These are phyloP conservation scores for Tolmerus cingulatus DNA, from an alignment of 2,888 invertebrate species.

Conservation along the genomic window DNA sequence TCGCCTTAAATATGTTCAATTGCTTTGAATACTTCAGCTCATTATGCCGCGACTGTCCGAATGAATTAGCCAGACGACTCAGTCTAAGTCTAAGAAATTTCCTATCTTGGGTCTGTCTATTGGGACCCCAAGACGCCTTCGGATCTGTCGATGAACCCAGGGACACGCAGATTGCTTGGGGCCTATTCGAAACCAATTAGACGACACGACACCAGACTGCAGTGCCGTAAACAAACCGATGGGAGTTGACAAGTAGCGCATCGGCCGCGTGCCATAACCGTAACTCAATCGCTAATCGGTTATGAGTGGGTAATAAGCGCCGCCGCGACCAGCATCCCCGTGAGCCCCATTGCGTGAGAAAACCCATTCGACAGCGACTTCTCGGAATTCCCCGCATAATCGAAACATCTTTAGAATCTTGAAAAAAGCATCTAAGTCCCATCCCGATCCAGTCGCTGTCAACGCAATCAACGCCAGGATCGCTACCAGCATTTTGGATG, in stretches of 20 bases:
- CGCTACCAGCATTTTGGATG: neutral
- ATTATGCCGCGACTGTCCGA: neutral
- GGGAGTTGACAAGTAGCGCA: conserved; percentile 17
- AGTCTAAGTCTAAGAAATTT: neutral
- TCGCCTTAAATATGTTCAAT: neutral
- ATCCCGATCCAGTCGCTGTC: neutral
- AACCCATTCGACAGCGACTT: neutral
- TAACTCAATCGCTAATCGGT: conserved; percentile 40
- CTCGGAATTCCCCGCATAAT: conserved; percentile 15
- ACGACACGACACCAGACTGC: neutral
- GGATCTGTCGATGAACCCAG: conserved; percentile 12
- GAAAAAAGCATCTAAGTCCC: neutral
- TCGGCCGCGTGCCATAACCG: conserved; percentile 13
- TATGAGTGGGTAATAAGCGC: conserved; percentile 39
- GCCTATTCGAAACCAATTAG: conserved; percentile 36
- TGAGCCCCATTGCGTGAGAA: neutral
- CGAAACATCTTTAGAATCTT: neutral
- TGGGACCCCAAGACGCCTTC: neutral
- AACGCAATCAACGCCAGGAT: neutral
- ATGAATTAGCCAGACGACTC: neutral
- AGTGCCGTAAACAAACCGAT: conserved; percentile 10
- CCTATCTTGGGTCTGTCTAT: neutral
- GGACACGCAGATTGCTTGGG: neutral
- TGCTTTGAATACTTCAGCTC: neutral
- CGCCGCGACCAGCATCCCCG: neutral